These are phyloP conservation scores for Drosophila yooni DNA, from an alignment of 2,888 invertebrate species.

Conservation along the genomic window DNA sequence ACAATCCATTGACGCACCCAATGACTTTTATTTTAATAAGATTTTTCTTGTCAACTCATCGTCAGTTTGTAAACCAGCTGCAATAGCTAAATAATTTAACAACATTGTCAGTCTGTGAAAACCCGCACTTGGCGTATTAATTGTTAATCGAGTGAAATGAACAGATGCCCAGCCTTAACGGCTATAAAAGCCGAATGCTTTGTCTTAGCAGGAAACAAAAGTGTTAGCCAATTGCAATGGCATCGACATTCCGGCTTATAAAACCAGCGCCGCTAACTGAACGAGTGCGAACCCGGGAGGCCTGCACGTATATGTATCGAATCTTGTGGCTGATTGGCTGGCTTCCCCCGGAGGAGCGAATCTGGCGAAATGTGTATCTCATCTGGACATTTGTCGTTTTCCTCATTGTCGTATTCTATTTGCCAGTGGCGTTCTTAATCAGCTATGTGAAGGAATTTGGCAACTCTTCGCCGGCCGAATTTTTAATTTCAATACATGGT, in stretches of 20 bases:
- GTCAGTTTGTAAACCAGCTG: neutral
- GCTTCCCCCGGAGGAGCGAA: conserved; percentile 48
- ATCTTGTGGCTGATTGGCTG: conserved; percentile 60
- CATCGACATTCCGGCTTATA: conserved; percentile 44
- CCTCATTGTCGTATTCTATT: conserved; percentile 46
- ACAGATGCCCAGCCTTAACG: conserved; percentile 37
- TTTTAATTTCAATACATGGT: conserved; percentile 62
- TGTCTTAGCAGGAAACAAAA: neutral
- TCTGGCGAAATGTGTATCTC: conserved; percentile 45
- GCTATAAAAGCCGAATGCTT: conserved; percentile 35
- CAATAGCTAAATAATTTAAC: neutral
- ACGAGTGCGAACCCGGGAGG: conserved; percentile 50
- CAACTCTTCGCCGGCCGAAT: conserved; percentile 60
- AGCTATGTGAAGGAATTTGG: conserved; percentile 57
- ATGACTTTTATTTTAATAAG: neutral
- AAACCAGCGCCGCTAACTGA: conserved; percentile 50
- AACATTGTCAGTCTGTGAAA: neutral
- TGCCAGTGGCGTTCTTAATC: conserved; percentile 61
- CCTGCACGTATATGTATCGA: conserved; percentile 46
- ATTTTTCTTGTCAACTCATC: neutral
- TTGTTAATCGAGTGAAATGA: conserved; percentile 38
- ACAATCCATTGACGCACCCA: neutral
- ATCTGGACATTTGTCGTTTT: conserved; percentile 49
- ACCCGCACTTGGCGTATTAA: neutral
- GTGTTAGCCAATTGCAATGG: conserved; percentile 7